Evolutionary conservation across 2,888 invertebrate genomes (phyloP).

Genomic region (Hypena proboscidalis): DNA sequence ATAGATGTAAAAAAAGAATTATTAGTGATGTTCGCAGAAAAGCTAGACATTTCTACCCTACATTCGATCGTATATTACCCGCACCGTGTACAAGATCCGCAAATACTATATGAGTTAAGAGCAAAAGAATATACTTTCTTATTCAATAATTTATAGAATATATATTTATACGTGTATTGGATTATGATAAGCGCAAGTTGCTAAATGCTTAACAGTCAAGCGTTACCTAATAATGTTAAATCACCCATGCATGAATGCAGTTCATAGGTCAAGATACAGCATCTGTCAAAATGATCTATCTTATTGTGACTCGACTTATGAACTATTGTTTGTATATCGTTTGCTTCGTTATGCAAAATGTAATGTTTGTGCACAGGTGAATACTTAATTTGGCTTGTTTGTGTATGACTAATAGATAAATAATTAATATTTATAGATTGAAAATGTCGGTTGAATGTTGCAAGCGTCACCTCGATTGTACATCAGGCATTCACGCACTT

Average conservation of each 20-base stretch:
- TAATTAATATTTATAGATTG: constrained; percentile 25
- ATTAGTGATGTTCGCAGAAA: no score
- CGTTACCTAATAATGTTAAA: constrained; percentile 10
- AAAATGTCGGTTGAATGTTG: constrained; percentile 26
- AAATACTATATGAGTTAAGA: constrained; percentile 11
- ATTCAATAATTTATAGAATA: constrained; percentile 33
- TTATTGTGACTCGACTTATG: constrained; percentile 28
- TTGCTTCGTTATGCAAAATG: constrained; percentile 25
- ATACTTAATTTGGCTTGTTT: constrained; percentile 30
- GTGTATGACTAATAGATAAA: constrained; percentile 24
- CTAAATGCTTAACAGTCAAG: constrained; percentile 20
- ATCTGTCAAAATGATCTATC: constrained; percentile 23
- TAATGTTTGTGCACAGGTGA: constrained; percentile 27
- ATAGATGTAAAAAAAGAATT: no score
- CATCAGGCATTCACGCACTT: constrained; percentile 66
- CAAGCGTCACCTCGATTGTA: constrained; percentile 53
- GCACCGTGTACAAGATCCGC: no score
- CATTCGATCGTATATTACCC: no score
- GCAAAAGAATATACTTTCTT: constrained; percentile 12
- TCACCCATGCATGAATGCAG: constrained; percentile 19
- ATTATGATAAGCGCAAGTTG: constrained; percentile 21
- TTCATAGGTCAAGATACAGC: constrained; percentile 27
- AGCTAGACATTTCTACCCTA: no score
- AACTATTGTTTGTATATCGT: constrained; percentile 31
- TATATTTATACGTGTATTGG: constrained; percentile 37